Base-by-base conservation (phyloP, 2,888 invertebrate species). In the Drosophila paranaensis region DNA sequence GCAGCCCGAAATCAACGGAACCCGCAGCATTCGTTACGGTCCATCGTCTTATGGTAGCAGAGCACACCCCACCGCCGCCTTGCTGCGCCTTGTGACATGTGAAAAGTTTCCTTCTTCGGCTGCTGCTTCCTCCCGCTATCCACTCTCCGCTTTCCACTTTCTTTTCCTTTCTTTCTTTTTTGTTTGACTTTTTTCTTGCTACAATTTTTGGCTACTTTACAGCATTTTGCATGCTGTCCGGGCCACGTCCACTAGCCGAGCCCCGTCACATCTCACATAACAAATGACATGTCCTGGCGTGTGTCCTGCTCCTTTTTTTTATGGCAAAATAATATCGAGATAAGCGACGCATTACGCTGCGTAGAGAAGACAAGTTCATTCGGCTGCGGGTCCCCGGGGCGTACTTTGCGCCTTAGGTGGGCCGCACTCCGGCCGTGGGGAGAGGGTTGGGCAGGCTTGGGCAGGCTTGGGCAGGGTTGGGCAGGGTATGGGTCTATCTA, bases 11-110 rank as follows among this genome's bases (percentile, higher is more conserved):
- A 88, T 88, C 88, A 88, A 89, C 85, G 83, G 74, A 91, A 90
- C 91, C 90, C 90, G 90, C 91, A 90, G 88, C 76, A 89, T 90
- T 90, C 80, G 90, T 68, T 79, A 82, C 74, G 89, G 79, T 81
- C 78, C 73, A 79, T 79, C 74, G 50, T 74, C 70, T 75, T 73
- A 30, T 33, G 45, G n/a, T 6, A 39, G 13, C 14, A 39, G 20
- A 6, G 14, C n/a, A n/a, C 20, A n/a, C 13, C 39, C 43, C 10
- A n/a, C 9, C 43, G 2, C n/a, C 13, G 16, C n/a, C 58, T 16
- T 30, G 53, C 46, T 51, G 40, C 10, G 33, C 43, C 46, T 54
- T 71, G 55, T 71, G 74, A 81, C 87, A 88, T 88, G 81, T 88
- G 87, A 81, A 86, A 83, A 86, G 84, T 88, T 77, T 78, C 68